Base-by-base conservation (phyloP, 2,113 vertebrate genomes). In the Arothron firmamentum region DNA sequence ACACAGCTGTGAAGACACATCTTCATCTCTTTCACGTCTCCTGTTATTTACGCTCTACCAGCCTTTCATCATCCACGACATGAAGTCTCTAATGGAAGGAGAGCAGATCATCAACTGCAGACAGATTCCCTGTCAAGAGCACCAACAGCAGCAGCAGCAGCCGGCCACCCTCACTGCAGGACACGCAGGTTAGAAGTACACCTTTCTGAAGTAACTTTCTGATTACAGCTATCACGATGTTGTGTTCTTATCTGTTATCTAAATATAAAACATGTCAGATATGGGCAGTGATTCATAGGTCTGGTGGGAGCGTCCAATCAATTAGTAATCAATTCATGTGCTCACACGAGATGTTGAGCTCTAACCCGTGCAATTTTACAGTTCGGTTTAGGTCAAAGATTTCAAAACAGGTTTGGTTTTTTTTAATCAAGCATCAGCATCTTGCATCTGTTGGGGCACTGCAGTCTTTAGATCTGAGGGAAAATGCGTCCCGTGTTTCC, bases 21-120 rank as follows among this genome's bases (percentile, higher is more conserved):
- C 23, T 17, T 28, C 18, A 20, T 28, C 19, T 20, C 21, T 48
- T 19, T 34, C 15, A 14, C 9, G 28, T 17, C 13, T 18, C 21
- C 4, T 28, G 52, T 28, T 42, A 1, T 4, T n/a, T 21, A 3
- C 20, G 25, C 9, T 48, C 12, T 60, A 67, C 1, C 58, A 99
- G 96, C 96, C 97, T 0, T 97, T 98, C 57, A 94, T 99, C 69
- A 98, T 99, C 85, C 96, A 99, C 21, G 97, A 99, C 83, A 96
- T 98, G 94, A 96, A 96, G 87, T 98, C 97, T 75, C 77, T 99
- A 51, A 92, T 92, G 89, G 96, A 96, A 83, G 97, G 95, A 25
- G 94, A 99, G 75, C 96, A 98, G 72, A 94, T 96, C 59, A 95
- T 99, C 80, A 96, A 94, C 72, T 93, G 90, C 78, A 92, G 89